Evolutionary conservation across 1,140 invertebrate species (phyloP).

Genomic region (Tetranychus cinnabarinus): DNA sequence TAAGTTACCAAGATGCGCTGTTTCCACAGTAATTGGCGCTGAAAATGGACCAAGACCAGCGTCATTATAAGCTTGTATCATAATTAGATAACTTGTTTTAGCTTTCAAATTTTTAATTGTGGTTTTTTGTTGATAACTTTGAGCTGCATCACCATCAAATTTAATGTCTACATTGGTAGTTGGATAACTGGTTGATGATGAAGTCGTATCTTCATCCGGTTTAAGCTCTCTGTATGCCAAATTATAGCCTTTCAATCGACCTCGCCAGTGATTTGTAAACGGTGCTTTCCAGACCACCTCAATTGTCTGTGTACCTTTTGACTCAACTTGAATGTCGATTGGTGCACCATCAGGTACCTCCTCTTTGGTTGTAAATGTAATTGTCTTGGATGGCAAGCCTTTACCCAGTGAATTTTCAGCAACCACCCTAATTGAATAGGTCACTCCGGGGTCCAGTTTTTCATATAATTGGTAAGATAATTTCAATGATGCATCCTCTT

Average conservation of each 20-base stretch:
- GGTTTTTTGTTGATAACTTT: constrained; percentile 11
- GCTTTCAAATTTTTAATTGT: constrained; percentile 9
- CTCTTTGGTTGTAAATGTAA: constrained; percentile 78
- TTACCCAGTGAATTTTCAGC: constrained; percentile 80
- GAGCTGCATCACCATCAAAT: background rate
- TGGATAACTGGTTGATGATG: no score
- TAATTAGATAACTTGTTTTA: constrained; percentile 11
- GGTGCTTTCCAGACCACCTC: constrained; percentile 32
- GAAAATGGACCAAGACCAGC: constrained; percentile 13
- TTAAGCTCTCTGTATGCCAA: constrained; percentile 1
- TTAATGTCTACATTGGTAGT: no score
- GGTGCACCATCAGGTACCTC: constrained; percentile 29
- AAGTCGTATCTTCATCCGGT: no score
- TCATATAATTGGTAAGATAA: constrained; percentile 5
- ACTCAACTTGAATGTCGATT: constrained; percentile 9
- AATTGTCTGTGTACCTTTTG: constrained; percentile 12
- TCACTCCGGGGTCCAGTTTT: constrained; percentile 56
- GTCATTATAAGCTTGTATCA: constrained; percentile 13
- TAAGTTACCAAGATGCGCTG: background rate
- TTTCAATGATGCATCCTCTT: background rate
- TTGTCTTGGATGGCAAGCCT: constrained; percentile 64
- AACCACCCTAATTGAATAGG: constrained; percentile 71
- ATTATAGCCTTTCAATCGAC: constrained; percentile 59
- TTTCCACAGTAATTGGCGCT: constrained; percentile 10
- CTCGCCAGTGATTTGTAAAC: constrained; percentile 65